Conservation (phyloP, 2,797 vertebrate species). For the Myotis planiceps region DNA sequence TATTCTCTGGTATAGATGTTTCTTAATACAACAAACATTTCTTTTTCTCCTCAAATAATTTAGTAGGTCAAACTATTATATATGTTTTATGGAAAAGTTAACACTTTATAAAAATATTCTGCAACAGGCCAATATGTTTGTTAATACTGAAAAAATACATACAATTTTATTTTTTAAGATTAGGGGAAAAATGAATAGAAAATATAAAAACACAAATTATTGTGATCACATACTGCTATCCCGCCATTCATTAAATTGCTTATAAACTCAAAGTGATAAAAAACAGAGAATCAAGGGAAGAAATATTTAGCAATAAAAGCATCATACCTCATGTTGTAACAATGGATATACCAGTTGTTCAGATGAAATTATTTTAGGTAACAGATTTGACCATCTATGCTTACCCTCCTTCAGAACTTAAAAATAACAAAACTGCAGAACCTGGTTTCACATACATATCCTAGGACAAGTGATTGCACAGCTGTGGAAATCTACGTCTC, state of each 20-base stretch:
- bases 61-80: background rate
- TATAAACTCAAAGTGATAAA: background rate
- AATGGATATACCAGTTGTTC: background rate
- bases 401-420: constrained; percentile 19
- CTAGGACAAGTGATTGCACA: constrained; percentile 67
- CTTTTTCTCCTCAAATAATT: constrained; percentile 10
- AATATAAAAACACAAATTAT: background rate
- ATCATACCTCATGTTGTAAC: constrained; percentile 8
- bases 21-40: background rate
- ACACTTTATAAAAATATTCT: constrained; percentile 1
- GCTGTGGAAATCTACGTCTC: constrained; percentile 75
- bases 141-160: background rate
- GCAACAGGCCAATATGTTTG: background rate
- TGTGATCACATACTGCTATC: background rate
- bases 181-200: background rate
- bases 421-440: constrained; percentile 53
- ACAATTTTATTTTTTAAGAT: constrained; percentile 13
- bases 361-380: constrained; percentile 3
- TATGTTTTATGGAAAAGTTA: background rate
- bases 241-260: background rate
- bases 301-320: background rate
- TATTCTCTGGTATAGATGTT: background rate
- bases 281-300: constrained; percentile 8
- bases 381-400: background rate
- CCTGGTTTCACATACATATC: constrained; percentile 10